phyloP scores from a whole-genome alignment of 2,888 invertebrate species.

The Tethea ocularis region DNA sequence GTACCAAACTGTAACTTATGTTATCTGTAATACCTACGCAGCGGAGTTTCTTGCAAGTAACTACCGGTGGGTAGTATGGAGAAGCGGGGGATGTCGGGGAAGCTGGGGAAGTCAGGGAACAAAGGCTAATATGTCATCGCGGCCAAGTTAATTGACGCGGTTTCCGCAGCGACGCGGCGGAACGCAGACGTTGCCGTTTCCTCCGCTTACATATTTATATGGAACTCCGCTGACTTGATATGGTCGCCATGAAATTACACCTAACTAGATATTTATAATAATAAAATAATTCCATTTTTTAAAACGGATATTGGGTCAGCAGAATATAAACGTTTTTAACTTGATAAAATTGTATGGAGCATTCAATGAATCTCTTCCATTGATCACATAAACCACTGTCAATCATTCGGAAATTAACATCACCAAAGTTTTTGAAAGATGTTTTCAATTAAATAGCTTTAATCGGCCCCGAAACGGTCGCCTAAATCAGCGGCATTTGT shows the following conservation, averaged over 20 bases:
- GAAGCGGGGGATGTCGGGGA: conserved; percentile 26
- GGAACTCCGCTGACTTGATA: conserved; percentile 47
- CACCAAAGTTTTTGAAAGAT: conserved; percentile 51
- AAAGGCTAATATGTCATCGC: conserved; percentile 83
- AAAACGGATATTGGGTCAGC: too few species aligned
- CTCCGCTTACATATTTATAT: conserved; percentile 78
- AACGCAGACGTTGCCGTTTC: conserved; percentile 79
- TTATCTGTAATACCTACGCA: conserved; percentile 33
- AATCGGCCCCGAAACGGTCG: conserved; percentile 72
- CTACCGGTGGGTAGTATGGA: conserved; percentile 47
- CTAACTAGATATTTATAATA: conserved; percentile 41
- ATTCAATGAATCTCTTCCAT: background rate
- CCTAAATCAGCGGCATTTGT: conserved; percentile 78
- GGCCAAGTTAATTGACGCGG: conserved; percentile 82
- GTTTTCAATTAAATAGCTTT: conserved; percentile 76
- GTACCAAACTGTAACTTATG: conserved; percentile 35
- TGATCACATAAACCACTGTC: background rate
- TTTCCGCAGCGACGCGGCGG: conserved; percentile 78
- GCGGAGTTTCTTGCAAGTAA: conserved; percentile 61
- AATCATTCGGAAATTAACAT: conserved; percentile 10
- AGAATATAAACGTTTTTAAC: background rate
- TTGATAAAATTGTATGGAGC: background rate
- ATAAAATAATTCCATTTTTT: too few species aligned
- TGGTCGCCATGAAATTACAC: conserved; percentile 41
- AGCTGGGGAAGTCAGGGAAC: conserved; percentile 55